Evolutionary conservation across 92 coral and sea anemone species (phyloP), one percentile per base, ranked within the genome.

Genomic region (Parazoanthus atlanticus): DNA sequence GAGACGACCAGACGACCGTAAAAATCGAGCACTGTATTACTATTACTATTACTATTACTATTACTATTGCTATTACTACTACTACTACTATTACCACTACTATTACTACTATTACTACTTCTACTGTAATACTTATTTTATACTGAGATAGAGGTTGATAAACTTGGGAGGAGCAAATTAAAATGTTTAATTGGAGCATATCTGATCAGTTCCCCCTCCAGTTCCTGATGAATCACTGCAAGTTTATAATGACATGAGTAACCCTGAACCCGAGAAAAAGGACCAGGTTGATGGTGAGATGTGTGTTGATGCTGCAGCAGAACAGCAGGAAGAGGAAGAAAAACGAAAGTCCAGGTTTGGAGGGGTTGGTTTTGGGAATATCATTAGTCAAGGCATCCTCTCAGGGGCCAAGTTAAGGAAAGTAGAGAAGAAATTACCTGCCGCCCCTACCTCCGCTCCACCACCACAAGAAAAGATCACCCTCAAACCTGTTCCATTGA

Each of bases 311-410:
- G 49, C 41, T 17, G 58, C 61, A 41, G 34, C 79, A 75, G 89
- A 96, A 31, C 85, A 95, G 30, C 69, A 86, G 33, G 86, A 91
- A 16, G 84, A 93, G 82, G 58, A 80, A 64, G 96, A 92, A 0
- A 73, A 88, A 43, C 64, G 90, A 11, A 95, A 90, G 88, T 92
- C 80, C 85, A 85, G 82, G 80, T 64, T 49, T 75, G 96, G 96
- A 16, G 99, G 98, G 0, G 97, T 97, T 91, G 98, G 98, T 8
- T 94, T 97, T 90, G 98, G 98, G 1, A 93, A 90, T 65, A 86
- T 96, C 1, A 81, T 97, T 66, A 95, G 84, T 67, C 90, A 89
- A 40, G 93, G 90, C 58, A 72, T 92, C 30, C 93, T 97, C 33
- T 94, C 99, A 30, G 96, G 86, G 76, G 89, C 90, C 13, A 94